Base-by-base conservation (phyloP, 2,888 invertebrate genomes). In the Agelastica alni region DNA sequence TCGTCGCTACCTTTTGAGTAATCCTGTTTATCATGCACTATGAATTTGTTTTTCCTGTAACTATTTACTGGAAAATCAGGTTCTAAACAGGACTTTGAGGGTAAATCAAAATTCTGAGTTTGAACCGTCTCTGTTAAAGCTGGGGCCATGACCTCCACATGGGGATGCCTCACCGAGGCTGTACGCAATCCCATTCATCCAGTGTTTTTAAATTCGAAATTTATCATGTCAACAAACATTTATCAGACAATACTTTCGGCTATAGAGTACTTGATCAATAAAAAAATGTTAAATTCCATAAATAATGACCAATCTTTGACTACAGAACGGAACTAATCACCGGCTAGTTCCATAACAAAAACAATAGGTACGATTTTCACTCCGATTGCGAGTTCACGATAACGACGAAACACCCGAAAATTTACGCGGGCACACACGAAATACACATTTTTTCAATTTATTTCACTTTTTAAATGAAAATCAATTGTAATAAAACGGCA, bases 141-240 rank as follows among this genome's bases (percentile, higher is more conserved):
- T 82, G 93, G 93, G 85, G 93, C 93, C 93, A 94, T 93, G 85
- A 89, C 83, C 88, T 86, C 81, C 82, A 82, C 83, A 79, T 79
- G 75, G 77, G 80, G 78, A 78, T 78, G 80, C 81, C 80, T 79
- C 78, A 76, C 77, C 71, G 79, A 79, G 77, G 78, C 77, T 68
- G 77, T 76, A 70, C 77, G 76, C 75, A 77, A 75, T 76, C 78
- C 78, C 78, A 78, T 78, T 77, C 78, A 78, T 78, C 75, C 77
- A 77, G 76, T 72, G 71, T 70, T 74, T 66, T 65, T 59, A 60
- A 66, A 48, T 46, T 47, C 67, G 63, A 63, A 69, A 61, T 66
- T 63, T 62, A 61, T 61, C 68, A 68, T 69, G 61, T 68, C 66
- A 64, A 56, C 59, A 61, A n/a, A 58, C 56, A 63, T 58, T 53